A percentile compares a stretch with the other conserved stretches of the same genome.
Evolutionary conservation across 2,113 vertebrate genomes (phyloP).

Genomic region (Steatornis caripensis): DNA sequence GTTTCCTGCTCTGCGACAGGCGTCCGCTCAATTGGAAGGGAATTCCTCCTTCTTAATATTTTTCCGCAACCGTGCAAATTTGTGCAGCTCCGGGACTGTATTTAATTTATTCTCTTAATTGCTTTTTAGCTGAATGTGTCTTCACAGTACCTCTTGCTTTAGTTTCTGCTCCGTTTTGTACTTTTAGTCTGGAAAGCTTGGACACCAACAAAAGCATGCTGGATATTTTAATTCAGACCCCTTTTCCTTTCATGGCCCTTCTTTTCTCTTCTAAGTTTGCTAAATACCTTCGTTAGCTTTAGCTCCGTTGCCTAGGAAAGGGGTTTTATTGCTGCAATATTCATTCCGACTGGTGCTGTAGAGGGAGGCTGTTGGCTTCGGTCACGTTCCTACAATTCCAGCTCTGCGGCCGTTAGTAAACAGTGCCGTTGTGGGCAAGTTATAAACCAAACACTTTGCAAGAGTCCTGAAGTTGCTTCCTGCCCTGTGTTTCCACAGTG

Average conservation of each 20-base stretch:
- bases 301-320: background rate
- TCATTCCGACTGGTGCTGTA: background rate
- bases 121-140: background rate
- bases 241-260: background rate
- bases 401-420: background rate
- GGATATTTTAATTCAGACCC: background rate
- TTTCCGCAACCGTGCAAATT: background rate
- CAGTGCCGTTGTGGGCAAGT: background rate
- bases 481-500: background rate
- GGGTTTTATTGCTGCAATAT: background rate
- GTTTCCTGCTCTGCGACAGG: background rate
- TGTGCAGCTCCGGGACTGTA: background rate
- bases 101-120: background rate
- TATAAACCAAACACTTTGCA: background rate
- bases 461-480: background rate
- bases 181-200: background rate
- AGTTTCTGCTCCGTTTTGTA: background rate
- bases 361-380: background rate
- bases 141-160: background rate
- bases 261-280: background rate
- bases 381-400: background rate
- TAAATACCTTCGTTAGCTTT: slow-evolving; percentile 10
- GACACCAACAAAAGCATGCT: background rate
- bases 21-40: background rate
- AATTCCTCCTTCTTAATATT: background rate